Evolutionary conservation across 2,113 vertebrate species (phyloP).

Genomic region (Puntigrus tetrazona): DNA sequence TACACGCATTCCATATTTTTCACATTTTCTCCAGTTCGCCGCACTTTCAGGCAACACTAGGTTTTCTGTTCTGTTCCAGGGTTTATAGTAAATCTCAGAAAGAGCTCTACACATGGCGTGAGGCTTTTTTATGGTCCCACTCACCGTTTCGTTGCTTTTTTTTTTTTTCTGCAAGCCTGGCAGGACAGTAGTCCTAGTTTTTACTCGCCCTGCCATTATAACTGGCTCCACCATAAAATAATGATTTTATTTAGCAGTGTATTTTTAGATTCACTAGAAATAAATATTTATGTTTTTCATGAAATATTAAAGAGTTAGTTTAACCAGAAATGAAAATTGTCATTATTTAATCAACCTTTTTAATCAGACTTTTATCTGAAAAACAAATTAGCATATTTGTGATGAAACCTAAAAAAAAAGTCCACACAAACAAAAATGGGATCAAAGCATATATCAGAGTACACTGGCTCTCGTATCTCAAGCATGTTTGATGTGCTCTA

Average conservation of each 20-base stretch:
- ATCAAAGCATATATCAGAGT: not conserved
- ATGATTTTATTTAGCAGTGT: not conserved
- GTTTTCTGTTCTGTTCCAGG: conserved; percentile 1
- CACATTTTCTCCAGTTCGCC: not conserved
- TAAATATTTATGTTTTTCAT: not conserved
- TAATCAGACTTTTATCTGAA: not conserved
- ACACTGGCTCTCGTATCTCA: not conserved
- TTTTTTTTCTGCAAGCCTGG: not conserved
- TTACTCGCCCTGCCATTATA: not conserved
- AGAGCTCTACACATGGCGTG: conserved; percentile 5
- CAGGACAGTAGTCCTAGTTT: not conserved
- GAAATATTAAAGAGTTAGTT: not conserved
- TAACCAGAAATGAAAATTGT: not conserved
- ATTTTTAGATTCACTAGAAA: not conserved
- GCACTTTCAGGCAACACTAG: not conserved
- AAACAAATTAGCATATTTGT: not conserved
- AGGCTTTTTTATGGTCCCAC: not conserved
- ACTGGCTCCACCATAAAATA: not conserved
- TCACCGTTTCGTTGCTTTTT: not conserved
- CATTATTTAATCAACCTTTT: not conserved
- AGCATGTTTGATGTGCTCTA: not conserved
- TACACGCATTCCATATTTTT: not conserved
- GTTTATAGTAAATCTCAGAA: conserved; percentile 1
- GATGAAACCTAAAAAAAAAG: not conserved
- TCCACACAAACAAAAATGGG: not conserved